Evolutionary conservation across 2,888 invertebrate genomes (phyloP), one percentile per base, ranked within the genome.

Genomic region (Pecten maximus): DNA sequence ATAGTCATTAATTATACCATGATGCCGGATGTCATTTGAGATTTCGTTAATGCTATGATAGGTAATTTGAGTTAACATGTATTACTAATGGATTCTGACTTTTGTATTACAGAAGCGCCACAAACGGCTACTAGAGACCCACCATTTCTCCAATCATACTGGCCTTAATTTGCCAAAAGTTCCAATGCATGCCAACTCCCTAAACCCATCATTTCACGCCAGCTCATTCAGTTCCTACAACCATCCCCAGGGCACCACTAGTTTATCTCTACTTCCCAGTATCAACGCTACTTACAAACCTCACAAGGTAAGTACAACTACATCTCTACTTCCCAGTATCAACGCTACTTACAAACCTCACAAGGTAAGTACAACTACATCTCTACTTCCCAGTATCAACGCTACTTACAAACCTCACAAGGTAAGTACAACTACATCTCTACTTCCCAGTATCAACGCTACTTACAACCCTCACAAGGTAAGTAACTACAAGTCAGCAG

Each of bases 381-480:
- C 94, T 40, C 93, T 95, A 12, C 93, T 95, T 44, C 95, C 95
- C 4, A 94, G 94, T 91, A 95, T 95, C 91, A 94, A 93, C 92
- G 94, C 92, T 89, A 94, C 95, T 23, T 95, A 95, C 91, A 95
- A 95, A 92, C 93, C 95, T 88, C 95, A 95, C 91, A 95, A 95
- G 93, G 95, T 95, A 92, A 90, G 92, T 90, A 8, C n/a, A 50
- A n/a, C 44, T n/a, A n/a, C n/a, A 60, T 93, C 94, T 40, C 93
- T 95, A 12, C 93, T 95, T 44, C 95, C 95, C 4, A 94, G 94
- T 91, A 95, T 95, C 91, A 94, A 93, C 92, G 94, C 92, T 89
- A 94, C 95, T 23, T 95, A 95, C 91, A 95, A 95, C 91, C 93
- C 95, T 88, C 95, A 95, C 91, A 95, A 95, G 93, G 95, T 95